Conservation (phyloP, 2,888 invertebrate genomes). For the Phalera bucephala region DNA sequence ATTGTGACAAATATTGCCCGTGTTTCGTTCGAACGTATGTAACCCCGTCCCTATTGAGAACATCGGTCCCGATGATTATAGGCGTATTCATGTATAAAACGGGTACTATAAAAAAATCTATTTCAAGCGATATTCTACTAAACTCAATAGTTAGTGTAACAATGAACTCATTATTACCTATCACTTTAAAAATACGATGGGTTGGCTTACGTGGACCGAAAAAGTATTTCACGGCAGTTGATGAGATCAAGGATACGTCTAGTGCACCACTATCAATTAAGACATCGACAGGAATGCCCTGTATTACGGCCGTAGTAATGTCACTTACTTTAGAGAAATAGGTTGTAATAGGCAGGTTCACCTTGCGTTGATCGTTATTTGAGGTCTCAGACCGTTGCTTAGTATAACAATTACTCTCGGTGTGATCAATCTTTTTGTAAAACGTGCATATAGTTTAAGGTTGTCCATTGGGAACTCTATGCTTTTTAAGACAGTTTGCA, state of each 20-base stretch:
- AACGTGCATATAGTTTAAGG: too few species aligned
- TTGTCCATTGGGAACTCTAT: too few species aligned
- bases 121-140: conserved; percentile 19
- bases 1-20: conserved; percentile 11
- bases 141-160: conserved; percentile 21
- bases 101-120: conserved; percentile 24
- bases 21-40: conserved; percentile 18
- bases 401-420: too few species aligned
- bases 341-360: conserved; percentile 20
- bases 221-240: conserved; percentile 14
- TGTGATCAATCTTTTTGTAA: too few species aligned
- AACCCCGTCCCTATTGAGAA: conserved; percentile 24
- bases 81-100: conserved; percentile 15
- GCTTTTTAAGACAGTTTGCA: too few species aligned
- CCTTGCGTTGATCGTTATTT: conserved; percentile 5
- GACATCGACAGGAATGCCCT: conserved; percentile 23
- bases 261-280: conserved; percentile 24
- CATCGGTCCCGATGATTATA: conserved; percentile 25
- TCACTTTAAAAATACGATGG: conserved; percentile 17
- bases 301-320: conserved; percentile 18
- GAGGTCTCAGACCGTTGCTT: conserved; percentile 4
- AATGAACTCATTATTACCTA: conserved; percentile 23
- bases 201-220: conserved; percentile 8
- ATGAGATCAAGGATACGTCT: conserved; percentile 19
- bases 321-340: conserved; percentile 5